Evolutionary conservation across 2,797 vertebrate species (phyloP).

Genomic region (Phrynocephalus forsythii): DNA sequence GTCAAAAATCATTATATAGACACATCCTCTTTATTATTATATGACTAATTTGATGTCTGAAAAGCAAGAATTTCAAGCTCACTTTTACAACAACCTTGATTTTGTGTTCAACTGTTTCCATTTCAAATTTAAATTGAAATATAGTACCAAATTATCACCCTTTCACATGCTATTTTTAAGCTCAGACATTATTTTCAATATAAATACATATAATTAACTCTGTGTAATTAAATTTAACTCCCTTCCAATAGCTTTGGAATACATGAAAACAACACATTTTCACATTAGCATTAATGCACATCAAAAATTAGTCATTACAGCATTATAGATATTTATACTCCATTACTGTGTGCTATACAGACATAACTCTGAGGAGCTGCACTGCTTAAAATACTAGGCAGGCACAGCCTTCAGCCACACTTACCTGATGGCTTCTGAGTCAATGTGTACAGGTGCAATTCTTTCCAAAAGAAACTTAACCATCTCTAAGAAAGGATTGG

Average conservation of each 20-base stretch:
- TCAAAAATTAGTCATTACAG: no score
- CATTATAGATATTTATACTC: not conserved
- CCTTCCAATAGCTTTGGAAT: conserved; percentile 36
- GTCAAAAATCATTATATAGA: not conserved
- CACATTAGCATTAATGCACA: not conserved
- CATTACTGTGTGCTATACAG: not conserved
- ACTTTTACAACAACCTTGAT: not conserved
- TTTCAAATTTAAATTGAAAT: not conserved
- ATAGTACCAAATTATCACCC: not conserved
- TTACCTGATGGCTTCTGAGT: conserved; percentile 98
- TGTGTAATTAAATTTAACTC: not conserved
- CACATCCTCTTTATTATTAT: not conserved
- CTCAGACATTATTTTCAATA: not conserved
- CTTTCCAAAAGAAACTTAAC: conserved; percentile 98
- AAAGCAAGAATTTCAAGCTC: not conserved
- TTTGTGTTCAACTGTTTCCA: not conserved
- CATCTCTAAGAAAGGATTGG: conserved; percentile 99
- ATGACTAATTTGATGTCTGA: no score
- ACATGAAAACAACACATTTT: not conserved
- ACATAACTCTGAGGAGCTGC: not conserved
- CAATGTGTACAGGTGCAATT: conserved; percentile 98
- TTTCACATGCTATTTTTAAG: not conserved
- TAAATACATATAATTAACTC: not conserved
- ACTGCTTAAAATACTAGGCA: not conserved
- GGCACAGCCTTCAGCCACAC: not conserved